Evolutionary conservation across 2,113 vertebrate genomes (phyloP).

Genomic region (Aramus guarauna): DNA sequence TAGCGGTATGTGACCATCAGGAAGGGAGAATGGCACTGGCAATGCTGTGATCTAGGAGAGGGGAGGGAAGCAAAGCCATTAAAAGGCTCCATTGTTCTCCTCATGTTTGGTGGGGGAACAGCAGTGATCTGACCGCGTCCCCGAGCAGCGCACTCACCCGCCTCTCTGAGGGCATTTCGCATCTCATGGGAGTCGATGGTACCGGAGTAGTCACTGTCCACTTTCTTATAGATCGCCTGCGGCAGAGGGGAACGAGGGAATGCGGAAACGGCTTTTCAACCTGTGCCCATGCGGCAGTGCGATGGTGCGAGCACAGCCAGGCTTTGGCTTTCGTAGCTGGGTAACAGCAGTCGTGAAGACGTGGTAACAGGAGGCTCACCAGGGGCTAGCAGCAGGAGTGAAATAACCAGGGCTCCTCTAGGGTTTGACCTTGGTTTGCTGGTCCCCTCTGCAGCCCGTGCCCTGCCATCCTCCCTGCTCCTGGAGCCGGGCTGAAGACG

Average conservation of each 20-base stretch:
- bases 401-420: neutral
- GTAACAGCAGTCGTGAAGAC: neutral
- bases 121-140: accelerated
- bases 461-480: neutral
- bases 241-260: neutral
- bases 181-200: conserved; percentile 77
- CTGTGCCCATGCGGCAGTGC: accelerated
- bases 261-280: accelerated
- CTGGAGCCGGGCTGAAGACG: neutral
- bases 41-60: neutral
- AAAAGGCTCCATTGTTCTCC: neutral
- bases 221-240: conserved; percentile 75
- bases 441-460: neutral
- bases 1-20: neutral
- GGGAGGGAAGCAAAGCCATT: neutral
- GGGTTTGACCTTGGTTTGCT: neutral
- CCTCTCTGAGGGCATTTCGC: conserved; percentile 74
- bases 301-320: neutral
- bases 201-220: conserved; percentile 68
- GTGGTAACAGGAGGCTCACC: neutral
- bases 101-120: accelerated
- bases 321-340: neutral
- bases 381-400: neutral
- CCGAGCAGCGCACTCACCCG: conserved; percentile 19
- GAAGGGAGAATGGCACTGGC: neutral